Evolutionary conservation across 2,113 vertebrate genomes (phyloP), one percentile per base, ranked within the genome.

Genomic region (Dipodomys stephensi): DNA sequence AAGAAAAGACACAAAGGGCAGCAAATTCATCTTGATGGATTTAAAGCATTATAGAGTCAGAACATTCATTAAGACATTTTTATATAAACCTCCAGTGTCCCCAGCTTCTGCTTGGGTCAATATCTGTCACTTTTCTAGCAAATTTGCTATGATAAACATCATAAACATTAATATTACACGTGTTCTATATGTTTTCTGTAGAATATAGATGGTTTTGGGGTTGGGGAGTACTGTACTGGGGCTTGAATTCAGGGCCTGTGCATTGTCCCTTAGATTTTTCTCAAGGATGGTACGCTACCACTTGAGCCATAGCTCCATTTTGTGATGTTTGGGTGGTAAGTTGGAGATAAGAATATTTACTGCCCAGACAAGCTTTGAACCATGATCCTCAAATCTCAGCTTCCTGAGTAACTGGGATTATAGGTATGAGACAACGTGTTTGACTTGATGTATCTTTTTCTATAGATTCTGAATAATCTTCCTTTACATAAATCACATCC

Each of bases 1-100:
- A 64, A 81, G 69, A 87, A 91, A 53, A 49, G 49, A 76, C 88
- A 80, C 71, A 53, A 46, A 95, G 72, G 69, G 15, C 53, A 67
- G 30, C 62, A 35, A 73, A 69, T 85, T 39, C 49, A 71, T 78
- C 35, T 92, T 81, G 74, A 74, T 60, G 71, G 78, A 88, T 64
- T 77, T 64, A 87, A 78, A 79, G 11, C 65, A 35, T 91, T 78
- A 74, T 60, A 78, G 62, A 85, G 49, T 86, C 32, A 74, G 44
- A 64, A 30, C 90, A 82, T 91, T 72, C 15, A 92, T 39, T 77
- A 15, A 87, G 39, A 65, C n/a, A 32, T 68, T 49, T 44, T 80
- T 83, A 76, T 88, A 44, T 64, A 89, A 11, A 79, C 9, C 5
- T 83, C 57, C 15, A 72, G 6, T 90, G 77, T 74, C 13, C 9